Conservation (phyloP, 2,797 vertebrate genomes). For the Tragopan temminckii region DNA sequence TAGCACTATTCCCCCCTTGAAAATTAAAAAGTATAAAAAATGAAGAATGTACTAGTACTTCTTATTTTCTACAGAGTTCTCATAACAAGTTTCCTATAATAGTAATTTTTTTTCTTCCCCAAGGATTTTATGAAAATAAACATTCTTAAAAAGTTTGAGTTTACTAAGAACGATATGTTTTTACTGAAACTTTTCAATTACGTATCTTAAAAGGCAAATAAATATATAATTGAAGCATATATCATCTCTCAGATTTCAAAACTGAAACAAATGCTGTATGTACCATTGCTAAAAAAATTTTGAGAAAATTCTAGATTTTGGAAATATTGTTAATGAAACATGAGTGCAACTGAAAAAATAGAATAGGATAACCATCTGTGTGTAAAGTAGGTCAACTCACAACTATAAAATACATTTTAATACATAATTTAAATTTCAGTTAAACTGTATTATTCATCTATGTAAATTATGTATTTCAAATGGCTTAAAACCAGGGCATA, state of each 20-base stretch:
- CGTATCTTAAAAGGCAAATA: not conserved
- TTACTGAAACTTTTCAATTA: not conserved
- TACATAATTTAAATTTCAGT: constrained; percentile 11
- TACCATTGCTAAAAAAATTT: not conserved
- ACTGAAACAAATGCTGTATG: not conserved
- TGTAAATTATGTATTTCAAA: not conserved
- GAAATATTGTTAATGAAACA: not conserved
- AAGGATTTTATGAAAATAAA: accelerated
- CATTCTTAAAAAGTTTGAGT: not conserved
- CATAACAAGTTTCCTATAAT: not conserved
- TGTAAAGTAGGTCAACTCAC: not conserved
- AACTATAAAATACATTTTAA: not conserved
- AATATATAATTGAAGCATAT: not conserved
- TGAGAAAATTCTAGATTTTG: not conserved
- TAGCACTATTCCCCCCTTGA: not conserved
- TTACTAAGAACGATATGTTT: not conserved
- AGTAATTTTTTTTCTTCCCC: not conserved
- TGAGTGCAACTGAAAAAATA: not conserved
- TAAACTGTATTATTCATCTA: not conserved
- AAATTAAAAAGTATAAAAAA: not conserved
- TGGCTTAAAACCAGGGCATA: not conserved
- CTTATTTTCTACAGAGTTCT: not conserved
- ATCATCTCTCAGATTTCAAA: not conserved
- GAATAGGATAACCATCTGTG: not conserved
- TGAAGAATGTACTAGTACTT: not conserved